These are phyloP conservation scores for Odontamblyopus lacepedii DNA, from an alignment of 2,797 vertebrate genomes.

Conservation along the genomic window DNA sequence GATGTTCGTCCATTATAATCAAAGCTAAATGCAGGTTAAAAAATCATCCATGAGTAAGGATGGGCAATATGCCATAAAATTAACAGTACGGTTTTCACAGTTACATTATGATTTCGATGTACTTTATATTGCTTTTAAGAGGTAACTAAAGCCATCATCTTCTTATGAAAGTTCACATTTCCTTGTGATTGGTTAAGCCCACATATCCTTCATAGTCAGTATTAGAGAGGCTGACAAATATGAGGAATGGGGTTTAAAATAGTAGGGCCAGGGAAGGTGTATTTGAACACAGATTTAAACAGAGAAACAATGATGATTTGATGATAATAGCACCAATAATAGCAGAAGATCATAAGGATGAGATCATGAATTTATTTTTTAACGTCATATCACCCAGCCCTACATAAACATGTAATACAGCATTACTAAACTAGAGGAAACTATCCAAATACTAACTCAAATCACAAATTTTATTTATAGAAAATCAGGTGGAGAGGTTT, in stretches of 20 bases:
- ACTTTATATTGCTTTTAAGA: no score
- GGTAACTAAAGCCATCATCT: neutral
- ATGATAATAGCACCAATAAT: neutral
- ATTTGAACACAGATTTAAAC: neutral
- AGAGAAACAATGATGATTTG: neutral
- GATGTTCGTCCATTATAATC: conserved; percentile 6
- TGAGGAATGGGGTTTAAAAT: neutral
- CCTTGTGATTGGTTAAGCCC: neutral
- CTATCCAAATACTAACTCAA: neutral
- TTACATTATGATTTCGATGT: no score
- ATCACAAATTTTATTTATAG: neutral
- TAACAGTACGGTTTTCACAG: neutral
- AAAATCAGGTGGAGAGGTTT: no score
- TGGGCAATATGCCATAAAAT: neutral
- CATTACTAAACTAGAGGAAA: neutral
- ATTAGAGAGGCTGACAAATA: neutral
- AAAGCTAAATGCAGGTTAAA: neutral
- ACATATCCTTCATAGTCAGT: neutral
- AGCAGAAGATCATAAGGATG: no score
- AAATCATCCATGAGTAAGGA: neutral
- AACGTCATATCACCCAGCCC: no score
- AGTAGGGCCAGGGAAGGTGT: neutral
- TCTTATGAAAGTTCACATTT: neutral
- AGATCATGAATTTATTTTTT: no score
- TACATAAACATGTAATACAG: no score